phyloP scores from a whole-genome alignment of 2,113 vertebrate genomes.

The Mus musculus region GRCm39 chr4:131334001-131334500 shows the following conservation, averaged over 20 bases:
- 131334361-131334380: neutral
- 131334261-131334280: neutral
- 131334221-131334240: too few relatives aligned
- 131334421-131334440: neutral
- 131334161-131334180: neutral
- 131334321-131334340: neutral
- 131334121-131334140: neutral
- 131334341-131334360: neutral
- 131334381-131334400: neutral
- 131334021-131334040: neutral
- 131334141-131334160: neutral
- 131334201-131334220: neutral
- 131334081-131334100: accelerated
- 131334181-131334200: neutral
- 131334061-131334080: neutral
- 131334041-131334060: too few relatives aligned
- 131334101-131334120: neutral
- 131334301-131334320: too few relatives aligned
- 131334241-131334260: neutral
- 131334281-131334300: too few relatives aligned
- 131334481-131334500: neutral
- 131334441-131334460: too few relatives aligned
- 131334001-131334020: conserved; percentile 44
- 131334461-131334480: too few relatives aligned
- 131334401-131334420: neutral